Evolutionary conservation across 2,113 vertebrate species (phyloP), one percentile per base, ranked within the genome.

Genomic region (Gymnarchus niloticus): DNA sequence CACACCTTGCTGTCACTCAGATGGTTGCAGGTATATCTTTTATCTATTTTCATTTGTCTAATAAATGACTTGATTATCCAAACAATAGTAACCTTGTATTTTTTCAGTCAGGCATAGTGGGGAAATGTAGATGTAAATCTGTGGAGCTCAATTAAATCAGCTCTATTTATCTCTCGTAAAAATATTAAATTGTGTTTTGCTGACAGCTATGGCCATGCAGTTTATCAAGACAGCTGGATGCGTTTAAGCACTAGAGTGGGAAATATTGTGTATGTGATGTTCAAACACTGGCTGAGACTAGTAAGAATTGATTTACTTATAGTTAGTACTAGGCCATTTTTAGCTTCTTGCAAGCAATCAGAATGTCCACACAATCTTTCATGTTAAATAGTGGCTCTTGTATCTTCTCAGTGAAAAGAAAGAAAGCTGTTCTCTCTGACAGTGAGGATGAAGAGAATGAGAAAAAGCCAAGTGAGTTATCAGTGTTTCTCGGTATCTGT

Each of bases 361-460:
- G 23, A 69, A 69, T 69, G 28, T 37, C 61, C 25, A 5, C 33
- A 17, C 56, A 41, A 21, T 61, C 9, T 44, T 41, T 19, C 44
- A 78, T 25, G 46, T 9, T 65, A 19, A 65, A 46, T 44, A n/a
- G 28, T 28, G 33, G 17, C 2, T 48, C 23, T 25, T 46, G 78
- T 83, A n/a, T 85, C 61, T 51, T 90, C 85, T 56, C 85, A 77
- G 93, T 94, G 23, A 98, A 98, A 92, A 96, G 97, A 89, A 99
- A 97, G 95, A 95, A 96, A 69, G 94, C 95, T 21, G 89, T 99
- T 48, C 92, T 99, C 46, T 98, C 97, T 7, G 98, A 99, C 92
- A 99, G 97, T 21, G 98, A 99, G 83, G 97, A 98, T 28, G 96
- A 98, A 49, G 93, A 94, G 0, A 88, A 93, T 7, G 91, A 90